Base-by-base conservation (phyloP, 1,140 invertebrate genomes). In the Drosophila trapezifrons region DNA sequence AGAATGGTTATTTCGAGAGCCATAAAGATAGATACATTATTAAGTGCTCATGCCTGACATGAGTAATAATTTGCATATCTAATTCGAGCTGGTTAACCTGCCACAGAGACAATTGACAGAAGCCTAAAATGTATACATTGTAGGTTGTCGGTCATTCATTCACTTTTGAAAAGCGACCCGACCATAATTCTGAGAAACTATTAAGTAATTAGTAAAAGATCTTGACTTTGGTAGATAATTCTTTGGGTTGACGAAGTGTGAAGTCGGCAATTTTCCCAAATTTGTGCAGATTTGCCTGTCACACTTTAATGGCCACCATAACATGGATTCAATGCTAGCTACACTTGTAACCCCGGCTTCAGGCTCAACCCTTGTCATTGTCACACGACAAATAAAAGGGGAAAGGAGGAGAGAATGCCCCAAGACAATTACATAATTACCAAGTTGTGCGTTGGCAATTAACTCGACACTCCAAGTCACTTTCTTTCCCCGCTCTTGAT, bases 381-480 rank as follows among this genome's bases (percentile, higher is more conserved):
- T 56, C 45, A 73, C 70, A 54, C 51, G 80, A 45, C 52, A 76
- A 60, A 32, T 6, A 54, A 9, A 18, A 43, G 17, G 29, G 40
- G 3, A 13, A 29, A 27, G 9, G 18, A 54, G 40, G 25, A 27
- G 45, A 63, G 22, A 22, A 17, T n/a, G 54, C 15, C 38, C 38
- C 54, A 43, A 43, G 37, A 87, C 83, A 86, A 87, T 87, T 86
- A 79, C 84, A 82, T 87, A 82, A 86, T 86, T 86, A 82, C 76
- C 66, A 70, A 78, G 71, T 79, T 82, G 78, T 75, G 82, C 63
- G 79, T 65, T 79, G 55, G 59, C 83, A 82, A 87, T 86, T 86
- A 86, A 79, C 71, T 83, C 72, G 64, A 80, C 54, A 72, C 78
- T 69, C 49, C 18, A 42, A 54, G 35, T 40, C 52, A 25, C 47